phyloP scores from a whole-genome alignment of 2,888 invertebrate species.

The Nowickia ferox region DNA sequence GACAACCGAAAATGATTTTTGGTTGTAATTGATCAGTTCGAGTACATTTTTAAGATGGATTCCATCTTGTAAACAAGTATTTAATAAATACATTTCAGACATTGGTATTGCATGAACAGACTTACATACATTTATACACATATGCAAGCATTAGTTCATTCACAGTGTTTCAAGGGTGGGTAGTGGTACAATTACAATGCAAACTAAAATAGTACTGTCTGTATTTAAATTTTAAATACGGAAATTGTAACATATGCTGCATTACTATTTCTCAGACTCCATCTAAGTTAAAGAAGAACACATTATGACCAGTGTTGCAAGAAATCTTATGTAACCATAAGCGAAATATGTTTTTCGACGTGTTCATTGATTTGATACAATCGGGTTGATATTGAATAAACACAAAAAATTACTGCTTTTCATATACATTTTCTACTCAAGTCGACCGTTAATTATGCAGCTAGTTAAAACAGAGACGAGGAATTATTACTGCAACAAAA shows the following conservation, averaged over 20 bases:
- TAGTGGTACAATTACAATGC: constrained; percentile 2
- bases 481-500: too few relatives aligned
- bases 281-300: background rate
- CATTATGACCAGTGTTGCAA: background rate
- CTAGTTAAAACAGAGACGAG: too few relatives aligned
- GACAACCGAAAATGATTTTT: constrained; percentile 58
- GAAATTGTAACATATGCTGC: constrained; percentile 69
- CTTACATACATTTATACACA: background rate
- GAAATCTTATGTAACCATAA: background rate
- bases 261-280: constrained; percentile 38
- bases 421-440: too few relatives aligned
- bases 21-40: constrained; percentile 69
- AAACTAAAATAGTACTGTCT: constrained; percentile 8
- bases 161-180: constrained; percentile 56
- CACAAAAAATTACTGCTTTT: too few relatives aligned
- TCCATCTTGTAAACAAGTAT: constrained; percentile 58
- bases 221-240: constrained; percentile 33
- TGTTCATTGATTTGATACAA: too few relatives aligned
- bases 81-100: constrained; percentile 38
- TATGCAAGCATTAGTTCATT: constrained; percentile 1
- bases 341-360: too few relatives aligned
- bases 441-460: too few relatives aligned
- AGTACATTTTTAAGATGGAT: constrained; percentile 61
- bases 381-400: too few relatives aligned
- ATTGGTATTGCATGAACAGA: background rate